Percentiles rank a stretch among this genome's conserved stretches.
These are phyloP conservation scores for Phrynocephalus forsythii DNA, from an alignment of 2,797 vertebrate genomes.

Conservation along the genomic window DNA sequence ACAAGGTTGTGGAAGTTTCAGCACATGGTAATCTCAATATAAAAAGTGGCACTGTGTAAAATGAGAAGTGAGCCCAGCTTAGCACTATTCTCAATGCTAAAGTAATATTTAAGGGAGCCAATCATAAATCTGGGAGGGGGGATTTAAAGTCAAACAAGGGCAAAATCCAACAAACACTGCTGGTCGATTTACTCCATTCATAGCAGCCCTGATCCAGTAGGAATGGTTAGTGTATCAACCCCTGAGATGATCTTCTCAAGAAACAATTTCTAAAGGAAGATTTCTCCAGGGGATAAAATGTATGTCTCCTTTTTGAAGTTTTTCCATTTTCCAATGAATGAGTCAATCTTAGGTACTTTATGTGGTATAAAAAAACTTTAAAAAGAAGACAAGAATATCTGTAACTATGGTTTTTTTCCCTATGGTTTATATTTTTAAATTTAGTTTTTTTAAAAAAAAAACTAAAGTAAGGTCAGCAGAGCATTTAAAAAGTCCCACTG, in stretches of 20 bases:
- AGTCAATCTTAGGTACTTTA: neutral
- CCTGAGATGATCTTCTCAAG: conserved; percentile 1
- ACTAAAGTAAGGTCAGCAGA: neutral
- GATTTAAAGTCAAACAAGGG: neutral
- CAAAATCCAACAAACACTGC: neutral
- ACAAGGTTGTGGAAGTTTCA: neutral
- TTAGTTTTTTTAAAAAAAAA: neutral
- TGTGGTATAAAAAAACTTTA: neutral
- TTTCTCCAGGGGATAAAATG: neutral
- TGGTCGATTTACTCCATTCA: neutral
- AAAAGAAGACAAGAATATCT: neutral
- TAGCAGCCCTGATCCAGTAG: neutral
- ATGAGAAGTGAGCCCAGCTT: neutral
- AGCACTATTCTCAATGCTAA: neutral
- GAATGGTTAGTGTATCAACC: neutral
- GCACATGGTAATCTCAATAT: neutral
- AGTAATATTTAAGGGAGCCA: neutral
- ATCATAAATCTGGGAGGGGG: neutral
- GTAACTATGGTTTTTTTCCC: neutral
- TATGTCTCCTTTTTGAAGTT: neutral
- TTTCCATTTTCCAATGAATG: neutral
- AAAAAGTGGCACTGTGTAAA: neutral
- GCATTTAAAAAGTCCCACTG: neutral
- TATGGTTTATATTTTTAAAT: neutral
- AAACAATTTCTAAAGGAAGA: conserved; percentile 1